A percentile compares a stretch with the other conserved stretches of the same genome.
These are phyloP conservation scores for Argyrosomus regius DNA, from an alignment of 2,797 vertebrate species.

Conservation along the genomic window DNA sequence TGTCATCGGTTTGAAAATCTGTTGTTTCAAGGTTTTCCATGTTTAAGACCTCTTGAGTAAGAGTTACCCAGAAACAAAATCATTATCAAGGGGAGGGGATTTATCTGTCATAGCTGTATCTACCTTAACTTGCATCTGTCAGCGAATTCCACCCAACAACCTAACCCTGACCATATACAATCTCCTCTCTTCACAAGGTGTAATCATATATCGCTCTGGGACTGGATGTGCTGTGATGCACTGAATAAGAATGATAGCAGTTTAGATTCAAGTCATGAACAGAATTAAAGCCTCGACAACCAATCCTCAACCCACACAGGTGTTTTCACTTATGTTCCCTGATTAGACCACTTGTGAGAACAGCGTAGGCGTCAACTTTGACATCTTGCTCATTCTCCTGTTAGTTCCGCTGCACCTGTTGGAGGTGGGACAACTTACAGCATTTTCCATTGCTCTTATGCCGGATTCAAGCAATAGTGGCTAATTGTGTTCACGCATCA, in stretches of 20 bases:
- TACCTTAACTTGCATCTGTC: background rate
- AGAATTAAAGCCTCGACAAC: background rate
- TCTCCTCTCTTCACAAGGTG: background rate
- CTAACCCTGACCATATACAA: background rate
- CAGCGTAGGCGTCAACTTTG: constrained; percentile 5
- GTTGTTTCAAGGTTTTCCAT: background rate
- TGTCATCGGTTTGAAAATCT: background rate
- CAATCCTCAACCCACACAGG: background rate
- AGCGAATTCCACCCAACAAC: background rate
- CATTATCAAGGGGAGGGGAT: background rate
- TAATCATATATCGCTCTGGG: background rate
- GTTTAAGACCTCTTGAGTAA: background rate
- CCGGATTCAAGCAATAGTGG: background rate
- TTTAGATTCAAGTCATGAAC: background rate
- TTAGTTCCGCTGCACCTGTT: background rate
- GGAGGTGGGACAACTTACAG: background rate
- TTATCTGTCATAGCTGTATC: background rate
- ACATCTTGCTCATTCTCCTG: background rate
- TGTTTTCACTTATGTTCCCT: background rate
- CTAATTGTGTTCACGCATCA: background rate
- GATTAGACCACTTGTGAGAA: constrained; percentile 6
- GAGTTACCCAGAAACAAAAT: background rate
- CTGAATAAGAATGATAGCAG: background rate
- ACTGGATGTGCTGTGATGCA: background rate
- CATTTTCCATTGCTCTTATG: background rate